Evolutionary conservation across 1,140 invertebrate genomes (phyloP).

Genomic region (Proales similis): DNA sequence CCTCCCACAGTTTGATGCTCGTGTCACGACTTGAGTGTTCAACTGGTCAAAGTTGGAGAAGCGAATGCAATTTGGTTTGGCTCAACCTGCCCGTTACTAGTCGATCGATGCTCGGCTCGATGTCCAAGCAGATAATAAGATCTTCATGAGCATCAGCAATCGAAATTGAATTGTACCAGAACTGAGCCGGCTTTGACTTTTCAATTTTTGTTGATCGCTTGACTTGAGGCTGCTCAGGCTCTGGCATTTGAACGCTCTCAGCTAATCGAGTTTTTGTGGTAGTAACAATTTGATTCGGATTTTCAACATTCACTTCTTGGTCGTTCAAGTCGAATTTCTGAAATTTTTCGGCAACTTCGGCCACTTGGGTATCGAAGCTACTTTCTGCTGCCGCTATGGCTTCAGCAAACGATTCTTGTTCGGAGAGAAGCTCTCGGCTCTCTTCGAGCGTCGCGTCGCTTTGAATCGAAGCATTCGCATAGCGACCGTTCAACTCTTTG

Average conservation of each 20-base stretch:
- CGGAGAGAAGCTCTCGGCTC: neutral
- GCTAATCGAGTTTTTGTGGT: neutral
- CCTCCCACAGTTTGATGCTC: too few species aligned
- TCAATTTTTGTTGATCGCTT: neutral
- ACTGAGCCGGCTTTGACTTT: neutral
- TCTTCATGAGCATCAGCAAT: slow-evolving; percentile 9
- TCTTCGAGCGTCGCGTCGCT: slow-evolving; percentile 2
- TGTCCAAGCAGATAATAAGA: slow-evolving; percentile 8
- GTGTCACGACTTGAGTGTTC: too few species aligned
- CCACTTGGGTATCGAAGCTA: neutral
- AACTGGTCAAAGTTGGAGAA: too few species aligned
- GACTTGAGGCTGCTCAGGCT: neutral
- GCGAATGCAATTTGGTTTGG: too few species aligned
- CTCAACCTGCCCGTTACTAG: slow-evolving; percentile 15
- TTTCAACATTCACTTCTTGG: neutral
- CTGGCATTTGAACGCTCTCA: neutral
- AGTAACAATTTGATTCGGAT: neutral
- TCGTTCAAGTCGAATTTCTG: slow-evolving; percentile 4
- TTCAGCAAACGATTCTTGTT: neutral
- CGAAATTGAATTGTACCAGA: slow-evolving; percentile 1
- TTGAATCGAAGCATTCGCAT: slow-evolving; percentile 25
- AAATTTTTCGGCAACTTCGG: neutral
- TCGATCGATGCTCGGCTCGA: neutral
- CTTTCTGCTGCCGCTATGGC: neutral
- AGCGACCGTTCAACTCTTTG: slow-evolving; percentile 2